Conservation (phyloP, 2,888 invertebrate species). For the Unio delphinus region DNA sequence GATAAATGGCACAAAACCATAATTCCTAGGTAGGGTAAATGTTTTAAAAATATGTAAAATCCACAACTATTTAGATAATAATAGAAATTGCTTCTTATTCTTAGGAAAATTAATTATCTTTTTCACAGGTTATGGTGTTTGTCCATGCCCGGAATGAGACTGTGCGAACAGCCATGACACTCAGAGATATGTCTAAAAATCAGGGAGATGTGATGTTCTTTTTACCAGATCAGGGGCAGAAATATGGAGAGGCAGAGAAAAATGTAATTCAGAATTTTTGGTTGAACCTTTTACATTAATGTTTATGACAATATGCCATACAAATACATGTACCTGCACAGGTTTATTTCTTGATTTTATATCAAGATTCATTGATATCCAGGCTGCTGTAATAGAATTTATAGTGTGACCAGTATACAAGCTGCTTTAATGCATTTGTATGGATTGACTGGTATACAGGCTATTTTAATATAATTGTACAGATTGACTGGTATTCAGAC, state of each 20-base stretch:
- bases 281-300: neutral
- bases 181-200: conserved; percentile 80
- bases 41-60: neutral
- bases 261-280: conserved; percentile 33
- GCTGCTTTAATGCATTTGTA: no score
- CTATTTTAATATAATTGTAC: no score
- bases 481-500: no score
- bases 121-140: conserved; percentile 88
- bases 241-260: conserved; percentile 80
- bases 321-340: no score
- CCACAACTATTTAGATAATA: neutral
- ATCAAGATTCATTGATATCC: no score
- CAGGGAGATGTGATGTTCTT: conserved; percentile 63
- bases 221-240: conserved; percentile 49
- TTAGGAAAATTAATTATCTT: neutral
- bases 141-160: conserved; percentile 99
- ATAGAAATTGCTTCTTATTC: neutral
- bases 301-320: no score
- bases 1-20: neutral
- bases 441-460: no score
- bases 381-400: no score
- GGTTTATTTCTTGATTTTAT: no score
- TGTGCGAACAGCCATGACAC: conserved; percentile 85
- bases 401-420: no score
- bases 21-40: neutral